Conservation (phyloP, 2,113 vertebrate species). For the Mastomys natalensis region DNA sequence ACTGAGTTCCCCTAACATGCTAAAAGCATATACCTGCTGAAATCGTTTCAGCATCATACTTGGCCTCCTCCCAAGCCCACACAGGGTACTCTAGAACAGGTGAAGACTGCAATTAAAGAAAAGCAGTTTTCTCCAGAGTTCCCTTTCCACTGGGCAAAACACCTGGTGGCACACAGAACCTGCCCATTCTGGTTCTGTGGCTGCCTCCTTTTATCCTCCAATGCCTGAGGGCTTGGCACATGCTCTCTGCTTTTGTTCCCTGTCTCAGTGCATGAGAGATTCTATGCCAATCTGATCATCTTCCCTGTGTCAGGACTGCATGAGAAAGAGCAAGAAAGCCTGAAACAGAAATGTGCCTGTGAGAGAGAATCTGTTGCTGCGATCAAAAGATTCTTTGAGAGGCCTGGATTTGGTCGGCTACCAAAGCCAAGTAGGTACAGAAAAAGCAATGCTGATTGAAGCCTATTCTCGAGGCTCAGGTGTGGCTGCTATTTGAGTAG, state of each 20-base stretch:
- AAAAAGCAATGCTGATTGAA: conserved; percentile 56
- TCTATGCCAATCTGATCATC: conserved; percentile 59
- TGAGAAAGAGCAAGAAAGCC: conserved; percentile 55
- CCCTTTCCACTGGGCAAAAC: conserved; percentile 42
- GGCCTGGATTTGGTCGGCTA: conserved; percentile 41
- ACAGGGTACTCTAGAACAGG: conserved; percentile 44
- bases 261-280: conserved; percentile 39
- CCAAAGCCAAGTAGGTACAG: conserved; percentile 57
- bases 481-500: conserved; percentile 16
- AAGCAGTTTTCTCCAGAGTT: conserved; percentile 29
- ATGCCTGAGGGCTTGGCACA: background rate
- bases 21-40: conserved; percentile 56
- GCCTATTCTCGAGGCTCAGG: background rate
- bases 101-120: conserved; percentile 29
- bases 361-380: conserved; percentile 32
- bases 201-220: conserved; percentile 52
- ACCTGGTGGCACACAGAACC: background rate
- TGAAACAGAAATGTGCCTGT: conserved; percentile 51
- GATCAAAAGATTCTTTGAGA: conserved; percentile 64
- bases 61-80: conserved; percentile 56
- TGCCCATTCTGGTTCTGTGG: conserved; percentile 25
- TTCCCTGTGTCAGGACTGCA: conserved; percentile 10
- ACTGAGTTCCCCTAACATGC: conserved; percentile 56
- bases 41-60: conserved; percentile 24
- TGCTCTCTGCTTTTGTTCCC: conserved; percentile 27